Percentiles rank a stretch among this genome's conserved stretches.
These are phyloP conservation scores for Cromileptes altivelis DNA, from an alignment of 2,113 vertebrate genomes.

Conservation along the genomic window DNA sequence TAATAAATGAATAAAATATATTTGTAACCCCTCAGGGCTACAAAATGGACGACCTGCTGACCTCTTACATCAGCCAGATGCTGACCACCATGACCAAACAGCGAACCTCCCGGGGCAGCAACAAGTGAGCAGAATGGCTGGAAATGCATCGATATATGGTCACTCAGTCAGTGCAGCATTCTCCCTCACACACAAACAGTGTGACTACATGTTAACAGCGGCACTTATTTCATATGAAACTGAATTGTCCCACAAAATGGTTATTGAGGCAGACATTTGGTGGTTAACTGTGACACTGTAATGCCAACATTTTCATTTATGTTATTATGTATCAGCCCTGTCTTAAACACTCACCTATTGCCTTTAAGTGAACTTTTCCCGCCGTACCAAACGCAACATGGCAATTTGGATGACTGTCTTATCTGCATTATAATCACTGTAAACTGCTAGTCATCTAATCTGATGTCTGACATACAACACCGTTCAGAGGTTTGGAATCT, in stretches of 20 bases:
- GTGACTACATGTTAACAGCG: neutral
- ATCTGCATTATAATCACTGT: neutral
- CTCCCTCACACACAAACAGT: neutral
- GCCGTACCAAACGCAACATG: neutral
- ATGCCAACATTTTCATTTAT: conserved; percentile 35
- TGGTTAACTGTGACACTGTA: neutral
- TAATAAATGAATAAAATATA: neutral
- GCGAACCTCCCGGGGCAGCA: conserved; percentile 86
- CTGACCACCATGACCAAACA: conserved; percentile 97
- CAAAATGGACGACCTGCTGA: conserved; percentile 98
- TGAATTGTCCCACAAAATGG: neutral
- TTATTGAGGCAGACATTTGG: neutral
- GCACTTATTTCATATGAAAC: neutral
- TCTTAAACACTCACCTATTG: conserved; percentile 76
- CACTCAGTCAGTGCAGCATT: conserved; percentile 5
- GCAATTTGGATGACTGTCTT: neutral
- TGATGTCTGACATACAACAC: neutral
- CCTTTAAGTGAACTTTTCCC: conserved; percentile 60
- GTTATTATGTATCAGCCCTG: conserved; percentile 26
- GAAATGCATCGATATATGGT: conserved; percentile 27
- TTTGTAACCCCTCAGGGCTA: conserved; percentile 88
- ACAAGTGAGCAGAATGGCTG: conserved; percentile 83
- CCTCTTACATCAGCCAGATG: conserved; percentile 99
- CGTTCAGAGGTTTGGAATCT: neutral
- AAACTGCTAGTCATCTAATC: neutral